Percentiles rank a stretch among this genome's conserved stretches.
These are phyloP conservation scores for Hirundichthys speculiger DNA, from an alignment of 2,113 vertebrate species.

Conservation along the genomic window DNA sequence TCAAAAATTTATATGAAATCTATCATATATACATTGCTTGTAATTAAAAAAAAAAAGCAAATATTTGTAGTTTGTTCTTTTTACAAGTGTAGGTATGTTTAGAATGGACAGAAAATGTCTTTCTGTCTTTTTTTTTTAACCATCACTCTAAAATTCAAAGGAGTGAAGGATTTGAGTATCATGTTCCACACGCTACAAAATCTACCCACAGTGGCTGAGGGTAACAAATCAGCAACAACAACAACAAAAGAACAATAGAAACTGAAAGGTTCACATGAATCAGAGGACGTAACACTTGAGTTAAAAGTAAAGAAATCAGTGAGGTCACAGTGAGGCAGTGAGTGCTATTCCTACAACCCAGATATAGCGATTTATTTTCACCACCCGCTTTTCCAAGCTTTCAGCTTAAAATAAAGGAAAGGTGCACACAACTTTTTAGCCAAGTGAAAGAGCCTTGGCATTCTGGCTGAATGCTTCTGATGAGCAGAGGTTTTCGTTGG, in stretches of 20 bases:
- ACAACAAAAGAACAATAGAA: constrained; percentile 31
- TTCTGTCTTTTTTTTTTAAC: constrained; percentile 36
- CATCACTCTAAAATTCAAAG: constrained; percentile 75
- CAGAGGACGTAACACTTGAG: constrained; percentile 53
- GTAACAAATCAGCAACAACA: constrained; percentile 49
- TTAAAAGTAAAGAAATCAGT: constrained; percentile 59
- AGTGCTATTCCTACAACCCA: constrained; percentile 75
- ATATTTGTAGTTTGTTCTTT: constrained; percentile 78
- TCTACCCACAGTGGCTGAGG: constrained; percentile 76
- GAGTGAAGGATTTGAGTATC: constrained; percentile 72
- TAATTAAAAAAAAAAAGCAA: constrained; percentile 74
- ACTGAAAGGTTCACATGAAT: constrained; percentile 62
- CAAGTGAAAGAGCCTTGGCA: constrained; percentile 31
- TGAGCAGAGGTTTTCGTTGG: constrained; percentile 36
- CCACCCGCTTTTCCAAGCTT: constrained; percentile 52
- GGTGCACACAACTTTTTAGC: constrained; percentile 9
- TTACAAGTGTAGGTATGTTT: constrained; percentile 77
- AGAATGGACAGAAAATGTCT: constrained; percentile 65
- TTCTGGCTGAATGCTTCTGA: constrained; percentile 42
- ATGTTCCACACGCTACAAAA: constrained; percentile 85
- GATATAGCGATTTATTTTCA: constrained; percentile 34
- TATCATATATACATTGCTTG: constrained; percentile 85
- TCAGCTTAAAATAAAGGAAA: constrained; percentile 19
- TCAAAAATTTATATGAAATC: constrained; percentile 88
- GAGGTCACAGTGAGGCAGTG: constrained; percentile 80